phyloP scores from a whole-genome alignment of 1,140 invertebrate species.

The Euwallacea similis region DNA sequence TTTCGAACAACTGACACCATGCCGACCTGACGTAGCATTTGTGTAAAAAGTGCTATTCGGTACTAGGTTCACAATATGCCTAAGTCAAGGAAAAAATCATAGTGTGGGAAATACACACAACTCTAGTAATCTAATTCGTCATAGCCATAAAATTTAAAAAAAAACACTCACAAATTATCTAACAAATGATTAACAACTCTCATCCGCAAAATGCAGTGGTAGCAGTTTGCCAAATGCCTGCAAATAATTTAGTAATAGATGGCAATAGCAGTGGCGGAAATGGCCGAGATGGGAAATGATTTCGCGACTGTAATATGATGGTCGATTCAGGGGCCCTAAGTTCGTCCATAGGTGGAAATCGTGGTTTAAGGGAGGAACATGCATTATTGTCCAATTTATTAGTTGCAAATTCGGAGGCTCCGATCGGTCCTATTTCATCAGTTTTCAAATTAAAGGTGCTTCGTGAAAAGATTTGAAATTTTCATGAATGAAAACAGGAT shows the following conservation, averaged over 20 bases:
- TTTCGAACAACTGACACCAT: too few relatives aligned
- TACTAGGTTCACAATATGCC: too few relatives aligned
- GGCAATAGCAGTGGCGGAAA: conserved; percentile 23
- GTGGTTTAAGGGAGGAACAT: background rate
- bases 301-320: conserved; percentile 14
- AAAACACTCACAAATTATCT: too few relatives aligned
- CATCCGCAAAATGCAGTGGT: too few relatives aligned
- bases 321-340: background rate
- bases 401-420: background rate
- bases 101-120: too few relatives aligned
- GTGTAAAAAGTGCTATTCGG: too few relatives aligned
- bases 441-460: background rate
- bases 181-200: too few relatives aligned
- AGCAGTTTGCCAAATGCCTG: background rate
- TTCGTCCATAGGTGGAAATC: background rate
- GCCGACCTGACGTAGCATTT: too few relatives aligned
- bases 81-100: too few relatives aligned
- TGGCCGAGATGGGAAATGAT: conserved; percentile 24
- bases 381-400: background rate
- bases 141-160: too few relatives aligned
- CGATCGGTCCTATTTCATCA: background rate
- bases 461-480: background rate
- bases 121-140: too few relatives aligned
- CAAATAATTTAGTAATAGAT: conserved; percentile 20
- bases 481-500: background rate